phyloP scores from a whole-genome alignment of 2,888 invertebrate genomes.

The Dilophus febrilis region DNA sequence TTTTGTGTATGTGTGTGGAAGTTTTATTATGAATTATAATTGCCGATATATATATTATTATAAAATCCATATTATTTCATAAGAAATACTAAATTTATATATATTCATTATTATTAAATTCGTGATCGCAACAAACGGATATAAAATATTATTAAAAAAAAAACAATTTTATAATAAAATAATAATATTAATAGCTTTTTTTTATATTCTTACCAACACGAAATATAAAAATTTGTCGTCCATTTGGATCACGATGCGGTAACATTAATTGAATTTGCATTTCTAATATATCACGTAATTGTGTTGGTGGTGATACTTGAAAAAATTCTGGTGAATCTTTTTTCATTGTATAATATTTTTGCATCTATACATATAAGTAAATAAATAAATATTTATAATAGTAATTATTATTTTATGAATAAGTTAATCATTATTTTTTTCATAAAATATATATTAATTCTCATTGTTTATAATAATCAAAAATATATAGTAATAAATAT shows the following conservation, averaged over 20 bases:
- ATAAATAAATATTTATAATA: too few relatives aligned
- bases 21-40: too few relatives aligned
- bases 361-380: constrained; percentile 18
- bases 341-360: constrained; percentile 31
- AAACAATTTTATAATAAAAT: too few relatives aligned
- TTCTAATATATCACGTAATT: constrained; percentile 24
- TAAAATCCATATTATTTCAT: too few relatives aligned
- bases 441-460: background rate
- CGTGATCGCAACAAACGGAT: too few relatives aligned
- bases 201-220: constrained; percentile 27
- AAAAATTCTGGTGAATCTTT: constrained; percentile 29
- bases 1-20: too few relatives aligned
- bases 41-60: too few relatives aligned
- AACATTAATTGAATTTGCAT: constrained; percentile 31
- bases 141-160: too few relatives aligned
- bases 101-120: too few relatives aligned
- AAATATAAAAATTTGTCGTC: constrained; percentile 29
- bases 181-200: too few relatives aligned
- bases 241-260: constrained; percentile 25
- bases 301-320: constrained; percentile 25
- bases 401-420: too few relatives aligned
- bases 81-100: too few relatives aligned
- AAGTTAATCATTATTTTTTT: constrained; percentile 1
- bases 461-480: background rate
- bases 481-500: constrained; percentile 6